Evolutionary conservation across 2,797 vertebrate species (phyloP).

Genomic region (Acanthurus tractus): DNA sequence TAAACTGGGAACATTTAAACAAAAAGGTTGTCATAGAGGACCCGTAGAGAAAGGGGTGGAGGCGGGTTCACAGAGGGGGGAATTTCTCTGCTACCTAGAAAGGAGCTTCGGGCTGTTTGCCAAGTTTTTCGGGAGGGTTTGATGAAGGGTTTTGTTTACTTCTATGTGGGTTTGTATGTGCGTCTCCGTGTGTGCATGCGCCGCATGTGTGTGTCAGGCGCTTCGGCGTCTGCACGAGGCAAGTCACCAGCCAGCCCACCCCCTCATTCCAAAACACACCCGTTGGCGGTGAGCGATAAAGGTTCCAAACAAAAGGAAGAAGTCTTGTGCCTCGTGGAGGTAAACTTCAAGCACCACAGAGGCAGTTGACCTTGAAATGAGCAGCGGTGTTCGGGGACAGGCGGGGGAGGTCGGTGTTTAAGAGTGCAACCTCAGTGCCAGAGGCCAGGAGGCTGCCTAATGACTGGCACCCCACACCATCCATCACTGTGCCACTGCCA

Average conservation of each 20-base stretch:
- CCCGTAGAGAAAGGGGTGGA: constrained; percentile 35
- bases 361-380: constrained; percentile 89
- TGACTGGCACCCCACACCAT: constrained; percentile 85
- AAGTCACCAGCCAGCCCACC: constrained; percentile 72
- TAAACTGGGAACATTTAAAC: constrained; percentile 72
- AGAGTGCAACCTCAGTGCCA: constrained; percentile 84
- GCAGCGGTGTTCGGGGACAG: constrained; percentile 83
- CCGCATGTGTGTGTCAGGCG: constrained; percentile 38
- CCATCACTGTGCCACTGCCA: constrained; percentile 85
- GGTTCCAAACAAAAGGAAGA: constrained; percentile 78
- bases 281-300: constrained; percentile 80
- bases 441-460: constrained; percentile 88
- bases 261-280: constrained; percentile 75
- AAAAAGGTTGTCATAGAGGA: constrained; percentile 69
- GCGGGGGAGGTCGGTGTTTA: constrained; percentile 82
- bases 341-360: constrained; percentile 79
- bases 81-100: constrained; percentile 68
- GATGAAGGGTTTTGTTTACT: constrained; percentile 72
- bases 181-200: constrained; percentile 23
- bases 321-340: constrained; percentile 77
- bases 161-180: constrained; percentile 24
- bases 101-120: constrained; percentile 80
- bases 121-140: constrained; percentile 69
- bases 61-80: constrained; percentile 64
- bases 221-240: constrained; percentile 60